Base-by-base conservation (phyloP, 2,797 vertebrate species). In the Onychomys leucogaster region DNA sequence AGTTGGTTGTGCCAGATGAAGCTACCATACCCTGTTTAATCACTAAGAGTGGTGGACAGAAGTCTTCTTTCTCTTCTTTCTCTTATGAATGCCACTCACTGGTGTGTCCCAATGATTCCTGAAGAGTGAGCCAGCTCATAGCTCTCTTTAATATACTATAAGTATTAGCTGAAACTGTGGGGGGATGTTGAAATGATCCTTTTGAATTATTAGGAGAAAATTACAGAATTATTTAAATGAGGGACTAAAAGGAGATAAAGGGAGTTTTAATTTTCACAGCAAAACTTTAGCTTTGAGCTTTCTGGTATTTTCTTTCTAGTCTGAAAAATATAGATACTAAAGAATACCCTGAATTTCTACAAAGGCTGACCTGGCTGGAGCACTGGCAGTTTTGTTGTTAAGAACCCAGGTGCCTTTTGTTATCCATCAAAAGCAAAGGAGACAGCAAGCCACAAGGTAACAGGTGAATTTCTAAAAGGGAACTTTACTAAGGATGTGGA, bases 71-170 rank as follows among this genome's bases (percentile, higher is more conserved):
- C 55, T 65, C 37, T 34, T 14, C 49, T 95, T 81, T 92, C 34
- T 77, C 90, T 61, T 97, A 90, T n/a, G 49, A 85, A 14, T 55
- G 80, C 2, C 17, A 67, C 76, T 87, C 94, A 76, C 97, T 27
- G 86, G 52, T 88, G 67, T 0, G 57, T 67, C 75, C 90, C 97
- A 96, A 96, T 96, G 94, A 97, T 75, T 91, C 96, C 82, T 94
- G 96, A 95, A 97, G 97, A 97, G 80, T 78, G 90, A 96, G 97
- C 94, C 93, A 95, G 94, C 83, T 96, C 94, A 78, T 96, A 6
- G 19, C 0, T 3, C 80, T 94, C 77, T 55, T 98, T 81, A 76
- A 88, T 41, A 71, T 4, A 21, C 14, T 86, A 16, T 82, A 41
- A 27, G 8, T 41, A 41, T 46, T 65, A n/a, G 83, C 17, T 34